Evolutionary conservation across 1,140 invertebrate species (phyloP).

Genomic region (Coptotermes formosanus): DNA sequence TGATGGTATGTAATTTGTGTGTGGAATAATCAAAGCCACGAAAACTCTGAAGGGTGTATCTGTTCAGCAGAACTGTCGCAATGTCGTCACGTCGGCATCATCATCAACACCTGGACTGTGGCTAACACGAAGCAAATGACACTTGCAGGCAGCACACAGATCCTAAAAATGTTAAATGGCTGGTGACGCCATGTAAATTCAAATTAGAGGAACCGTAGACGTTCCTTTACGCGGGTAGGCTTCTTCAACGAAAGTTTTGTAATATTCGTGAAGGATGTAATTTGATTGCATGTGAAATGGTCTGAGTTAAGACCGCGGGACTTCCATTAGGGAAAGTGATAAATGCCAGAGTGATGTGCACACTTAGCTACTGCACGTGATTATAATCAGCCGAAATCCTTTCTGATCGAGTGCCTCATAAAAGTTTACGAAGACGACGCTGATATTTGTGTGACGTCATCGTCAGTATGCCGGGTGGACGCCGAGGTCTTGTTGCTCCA

Average conservation of each 20-base stretch:
- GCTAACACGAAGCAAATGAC: neutral
- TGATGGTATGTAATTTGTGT: neutral
- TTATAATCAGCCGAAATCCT: no score
- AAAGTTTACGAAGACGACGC: constrained; percentile 1
- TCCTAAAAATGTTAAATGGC: neutral
- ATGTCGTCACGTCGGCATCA: neutral
- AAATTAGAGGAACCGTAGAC: neutral
- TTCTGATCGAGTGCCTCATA: neutral
- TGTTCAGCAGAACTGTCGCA: neutral
- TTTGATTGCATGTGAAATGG: neutral
- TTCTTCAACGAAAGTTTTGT: neutral
- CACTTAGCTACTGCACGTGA: neutral
- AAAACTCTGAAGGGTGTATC: neutral
- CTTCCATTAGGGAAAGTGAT: neutral
- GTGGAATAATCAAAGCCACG: no score
- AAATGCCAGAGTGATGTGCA: neutral
- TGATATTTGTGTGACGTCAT: neutral
- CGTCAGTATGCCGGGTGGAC: constrained; percentile 85
- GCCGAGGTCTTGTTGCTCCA: constrained; percentile 96
- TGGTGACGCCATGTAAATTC: neutral
- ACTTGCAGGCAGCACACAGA: neutral
- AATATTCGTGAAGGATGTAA: neutral
- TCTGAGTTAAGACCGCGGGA: neutral
- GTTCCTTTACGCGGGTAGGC: neutral
- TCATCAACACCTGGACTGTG: neutral